Conservation (phyloP, 2,888 invertebrate genomes). For the Plagodis pulveraria region DNA sequence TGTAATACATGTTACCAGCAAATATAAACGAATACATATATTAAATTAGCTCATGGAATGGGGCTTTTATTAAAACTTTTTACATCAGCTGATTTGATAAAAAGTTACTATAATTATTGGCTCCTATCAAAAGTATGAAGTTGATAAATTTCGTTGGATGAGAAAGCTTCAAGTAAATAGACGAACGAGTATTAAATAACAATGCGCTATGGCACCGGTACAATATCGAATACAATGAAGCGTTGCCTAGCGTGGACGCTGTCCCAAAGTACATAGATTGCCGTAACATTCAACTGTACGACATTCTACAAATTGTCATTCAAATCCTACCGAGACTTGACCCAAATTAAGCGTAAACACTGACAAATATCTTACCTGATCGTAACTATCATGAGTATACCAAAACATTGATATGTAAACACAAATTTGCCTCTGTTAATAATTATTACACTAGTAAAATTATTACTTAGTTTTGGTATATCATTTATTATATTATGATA, state of each 20-base stretch:
- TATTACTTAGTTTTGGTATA: conserved; percentile 73
- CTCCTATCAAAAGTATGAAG: conserved; percentile 20
- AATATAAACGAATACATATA: conserved; percentile 33
- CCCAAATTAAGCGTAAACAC: conserved; percentile 74
- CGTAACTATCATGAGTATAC: conserved; percentile 52
- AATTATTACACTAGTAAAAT: conserved; percentile 11
- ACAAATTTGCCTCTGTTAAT: too few species aligned
- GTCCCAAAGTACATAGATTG: conserved; percentile 47
- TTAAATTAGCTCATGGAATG: conserved; percentile 22
- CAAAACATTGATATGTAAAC: conserved; percentile 45
- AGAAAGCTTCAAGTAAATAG: conserved; percentile 61
- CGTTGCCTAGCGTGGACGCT: conserved; percentile 61
- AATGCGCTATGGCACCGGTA: conserved; percentile 71
- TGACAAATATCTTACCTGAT: conserved; percentile 76
- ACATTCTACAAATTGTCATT: conserved; percentile 53
- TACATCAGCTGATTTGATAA: conserved; percentile 28
- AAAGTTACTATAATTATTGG: conserved; percentile 29
- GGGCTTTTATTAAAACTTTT: conserved; percentile 19
- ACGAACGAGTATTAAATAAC: conserved; percentile 48
- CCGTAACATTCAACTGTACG: conserved; percentile 50
- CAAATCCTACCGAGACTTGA: conserved; percentile 57
- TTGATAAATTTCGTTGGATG: conserved; percentile 55
- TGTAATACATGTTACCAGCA: conserved; percentile 49
- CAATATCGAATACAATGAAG: conserved; percentile 73
- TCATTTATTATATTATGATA: conserved; percentile 46